Evolutionary conservation across 1,140 invertebrate genomes (phyloP).

Genomic region (Magallana ariakensis): DNA sequence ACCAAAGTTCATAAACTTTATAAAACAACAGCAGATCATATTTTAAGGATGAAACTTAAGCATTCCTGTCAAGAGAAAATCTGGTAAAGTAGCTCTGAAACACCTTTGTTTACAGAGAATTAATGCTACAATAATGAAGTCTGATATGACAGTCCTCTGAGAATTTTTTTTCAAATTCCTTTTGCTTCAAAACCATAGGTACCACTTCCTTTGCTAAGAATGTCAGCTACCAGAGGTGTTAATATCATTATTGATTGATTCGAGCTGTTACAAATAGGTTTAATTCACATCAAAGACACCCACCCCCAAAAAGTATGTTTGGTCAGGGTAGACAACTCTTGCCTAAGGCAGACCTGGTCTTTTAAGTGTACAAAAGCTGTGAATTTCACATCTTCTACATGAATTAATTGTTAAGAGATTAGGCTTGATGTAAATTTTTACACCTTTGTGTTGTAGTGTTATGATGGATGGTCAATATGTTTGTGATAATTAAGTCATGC

Average conservation of each 20-base stretch:
- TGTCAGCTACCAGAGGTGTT: slow-evolving; percentile 18
- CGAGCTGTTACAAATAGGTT: background rate
- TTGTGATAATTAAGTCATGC: background rate
- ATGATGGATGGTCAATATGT: slow-evolving; percentile 3
- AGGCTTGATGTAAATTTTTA: slow-evolving; percentile 26
- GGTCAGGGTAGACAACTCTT: slow-evolving; percentile 20
- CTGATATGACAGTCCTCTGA: background rate
- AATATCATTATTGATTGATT: slow-evolving; percentile 10
- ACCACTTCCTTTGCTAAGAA: slow-evolving; percentile 8
- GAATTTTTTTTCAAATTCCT: background rate
- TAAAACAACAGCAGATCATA: background rate
- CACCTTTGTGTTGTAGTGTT: background rate
- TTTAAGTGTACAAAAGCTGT: slow-evolving; percentile 34
- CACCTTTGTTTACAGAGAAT: slow-evolving; percentile 20
- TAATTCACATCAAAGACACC: slow-evolving; percentile 26
- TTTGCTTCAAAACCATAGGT: background rate
- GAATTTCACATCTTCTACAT: slow-evolving; percentile 21
- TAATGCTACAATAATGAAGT: slow-evolving; percentile 18
- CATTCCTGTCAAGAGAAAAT: background rate
- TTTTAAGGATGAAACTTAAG: background rate
- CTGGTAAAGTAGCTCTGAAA: background rate
- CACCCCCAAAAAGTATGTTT: slow-evolving; percentile 8
- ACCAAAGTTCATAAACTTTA: slow-evolving; percentile 9
- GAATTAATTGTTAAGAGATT: slow-evolving; percentile 21
- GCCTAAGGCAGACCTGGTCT: slow-evolving; percentile 12